Evolutionary conservation across 2,797 vertebrate species (phyloP).

Genomic region (Borostomias antarcticus): DNA sequence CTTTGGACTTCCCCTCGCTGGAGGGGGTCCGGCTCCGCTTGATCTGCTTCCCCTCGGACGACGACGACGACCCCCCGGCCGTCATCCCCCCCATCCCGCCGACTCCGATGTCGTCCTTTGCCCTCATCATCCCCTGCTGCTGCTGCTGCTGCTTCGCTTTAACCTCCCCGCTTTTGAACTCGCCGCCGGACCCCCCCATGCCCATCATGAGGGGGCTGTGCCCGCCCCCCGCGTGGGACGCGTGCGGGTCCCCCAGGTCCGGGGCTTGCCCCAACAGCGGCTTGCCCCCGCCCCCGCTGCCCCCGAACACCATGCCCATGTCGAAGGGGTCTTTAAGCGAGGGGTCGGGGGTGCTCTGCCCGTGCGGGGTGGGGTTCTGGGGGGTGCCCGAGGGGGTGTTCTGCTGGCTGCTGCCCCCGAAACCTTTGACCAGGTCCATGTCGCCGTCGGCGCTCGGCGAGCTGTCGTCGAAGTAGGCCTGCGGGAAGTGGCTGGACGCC

Average conservation of each 20-base stretch:
- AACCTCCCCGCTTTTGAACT: slow-evolving; percentile 84
- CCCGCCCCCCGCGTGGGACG: slow-evolving; percentile 76
- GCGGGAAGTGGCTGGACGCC: slow-evolving; percentile 86
- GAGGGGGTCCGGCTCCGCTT: slow-evolving; percentile 96
- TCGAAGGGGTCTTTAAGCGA: slow-evolving; percentile 89
- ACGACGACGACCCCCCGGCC: slow-evolving; percentile 75
- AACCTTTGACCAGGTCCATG: slow-evolving; percentile 92
- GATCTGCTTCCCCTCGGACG: slow-evolving; percentile 86
- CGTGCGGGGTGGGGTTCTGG: slow-evolving; percentile 77
- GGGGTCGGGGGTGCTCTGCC: slow-evolving; percentile 78
- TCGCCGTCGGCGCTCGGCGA: slow-evolving; percentile 94
- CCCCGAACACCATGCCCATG: slow-evolving; percentile 89
- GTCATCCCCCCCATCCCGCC: slow-evolving; percentile 75
- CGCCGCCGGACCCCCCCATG: slow-evolving; percentile 62
- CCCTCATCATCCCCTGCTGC: slow-evolving; percentile 65
- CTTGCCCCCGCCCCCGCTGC: slow-evolving; percentile 81
- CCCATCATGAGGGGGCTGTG: slow-evolving; percentile 89
- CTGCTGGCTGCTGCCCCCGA: slow-evolving; percentile 84
- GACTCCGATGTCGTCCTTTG: slow-evolving; percentile 76
- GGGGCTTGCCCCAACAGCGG: slow-evolving; percentile 75
- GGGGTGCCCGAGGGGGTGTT: slow-evolving; percentile 84
- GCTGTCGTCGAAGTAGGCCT: slow-evolving; percentile 93
- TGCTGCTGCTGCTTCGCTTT: slow-evolving; percentile 78
- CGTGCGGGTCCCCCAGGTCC: slow-evolving; percentile 85
- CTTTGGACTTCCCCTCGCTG: slow-evolving; percentile 95